phyloP scores from a whole-genome alignment of 2,797 vertebrate genomes.

The Cynopterus sphinx region DNA sequence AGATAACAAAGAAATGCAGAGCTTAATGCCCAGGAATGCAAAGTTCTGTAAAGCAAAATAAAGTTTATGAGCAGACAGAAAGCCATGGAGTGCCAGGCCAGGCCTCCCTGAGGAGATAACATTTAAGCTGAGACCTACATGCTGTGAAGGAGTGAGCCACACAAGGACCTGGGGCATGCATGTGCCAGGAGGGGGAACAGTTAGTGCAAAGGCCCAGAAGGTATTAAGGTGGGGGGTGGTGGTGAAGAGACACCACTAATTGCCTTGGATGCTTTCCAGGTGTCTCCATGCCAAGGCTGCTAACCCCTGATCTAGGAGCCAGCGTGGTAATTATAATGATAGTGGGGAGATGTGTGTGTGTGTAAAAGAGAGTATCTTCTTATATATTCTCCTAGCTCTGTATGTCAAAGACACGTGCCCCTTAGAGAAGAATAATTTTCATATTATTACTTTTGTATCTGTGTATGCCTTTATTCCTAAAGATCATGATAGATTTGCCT shows the following conservation, averaged over 20 bases:
- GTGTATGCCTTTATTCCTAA: background rate
- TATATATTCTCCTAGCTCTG: background rate
- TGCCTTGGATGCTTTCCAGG: conserved; percentile 6
- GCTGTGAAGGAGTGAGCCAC: background rate
- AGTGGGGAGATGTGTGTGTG: background rate
- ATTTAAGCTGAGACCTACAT: background rate
- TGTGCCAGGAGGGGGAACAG: background rate
- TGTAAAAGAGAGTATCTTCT: background rate
- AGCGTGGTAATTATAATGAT: background rate
- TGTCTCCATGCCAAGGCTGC: background rate
- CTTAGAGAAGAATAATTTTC: background rate
- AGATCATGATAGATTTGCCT: background rate
- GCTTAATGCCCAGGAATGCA: background rate
- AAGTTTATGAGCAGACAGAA: background rate
- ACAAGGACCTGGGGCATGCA: background rate
- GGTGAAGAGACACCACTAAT: conserved; percentile 30
- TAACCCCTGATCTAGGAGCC: background rate
- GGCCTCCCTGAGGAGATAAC: background rate
- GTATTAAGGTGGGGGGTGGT: background rate
- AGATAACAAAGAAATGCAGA: background rate
- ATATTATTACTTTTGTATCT: background rate
- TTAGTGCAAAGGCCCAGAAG: background rate
- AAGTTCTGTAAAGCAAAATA: background rate
- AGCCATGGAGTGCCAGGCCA: background rate
- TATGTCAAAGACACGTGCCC: background rate